Evolutionary conservation across 2,113 vertebrate genomes (phyloP), one percentile per base, ranked within the genome.

Genomic region (Paracanthobrama guichenoti): DNA sequence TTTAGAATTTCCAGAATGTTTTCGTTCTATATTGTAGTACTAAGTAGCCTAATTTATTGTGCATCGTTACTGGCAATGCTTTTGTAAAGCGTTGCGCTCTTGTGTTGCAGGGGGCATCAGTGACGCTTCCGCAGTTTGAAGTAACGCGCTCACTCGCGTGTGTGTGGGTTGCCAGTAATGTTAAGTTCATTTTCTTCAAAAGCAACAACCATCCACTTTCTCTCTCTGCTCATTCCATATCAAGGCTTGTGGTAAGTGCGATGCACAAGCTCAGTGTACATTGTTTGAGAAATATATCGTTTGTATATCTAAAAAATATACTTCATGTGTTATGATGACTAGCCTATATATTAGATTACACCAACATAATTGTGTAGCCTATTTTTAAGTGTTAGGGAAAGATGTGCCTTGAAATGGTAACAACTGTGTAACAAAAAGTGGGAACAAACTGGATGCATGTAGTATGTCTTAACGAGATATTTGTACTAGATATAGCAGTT

Each of bases 151-250:
- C 87, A 1, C 31, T 86, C 12, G 85, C 53, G 18, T 88, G 87
- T 73, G 85, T 88, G 31, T 88, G 87, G 85, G 57, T 85, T 18
- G 82, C 85, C 24, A 89, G 80, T 39, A 86, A 83, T 74, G 26
- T 88, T 24, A 88, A 88, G 39, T 85, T 86, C 35, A 28, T 88
- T n/a, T 83, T 88, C 62, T 81, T 85, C 75, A 83, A 79, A 85
- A 85, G 79, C 46, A 69, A 53, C 64, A 67, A 22, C 10, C 55
- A 82, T 71, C 39, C 31, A 14, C 2, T 53, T 26, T 83, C 86
- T 20, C 75, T 77, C 28, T 53, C 74, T 6, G 44, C 67, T 14
- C 73, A 80, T 46, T 79, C 59, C 42, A 24, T 72, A 22, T 89
- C 82, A 4, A 73, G 83, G 35, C 77, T 89, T 82, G 60, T 85